Base-by-base conservation (phyloP, 2,888 invertebrate species). In the Keiferia lycopersicella region DNA sequence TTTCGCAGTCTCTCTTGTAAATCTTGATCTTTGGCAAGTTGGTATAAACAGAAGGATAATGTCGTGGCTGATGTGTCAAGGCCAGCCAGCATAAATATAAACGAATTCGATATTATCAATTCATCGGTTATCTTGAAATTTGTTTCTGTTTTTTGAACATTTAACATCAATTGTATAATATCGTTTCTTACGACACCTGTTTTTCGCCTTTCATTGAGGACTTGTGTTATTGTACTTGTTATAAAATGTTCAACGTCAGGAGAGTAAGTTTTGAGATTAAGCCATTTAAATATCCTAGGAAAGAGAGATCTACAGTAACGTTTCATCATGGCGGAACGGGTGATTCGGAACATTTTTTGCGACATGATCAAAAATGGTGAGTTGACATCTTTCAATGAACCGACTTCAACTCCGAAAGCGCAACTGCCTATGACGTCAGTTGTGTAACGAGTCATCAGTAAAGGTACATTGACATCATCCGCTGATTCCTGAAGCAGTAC, bases 11-110 rank as follows among this genome's bases (percentile, higher is more conserved):
- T 79, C 66, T 85, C 83, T 76, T 91, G 91, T 64, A 89, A 67
- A 38, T 87, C 84, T 65, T 76, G 75, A 67, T 87, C 80, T 77
- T 86, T 89, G 14, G 91, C 88, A 64, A 91, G 72, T 72, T 91
- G 83, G 65, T 88, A 91, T 67, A 91, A 81, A 79, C 87, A 87
- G 76, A 91, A 91, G 14, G 91, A 90, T 64, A 88, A 73, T 18
- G 90, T 89, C 51, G 88, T 89, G 26, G 91, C 80, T 12, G 91
- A 86, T 8, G 91, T 86, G 71, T 91, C 91, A 68, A 91, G 71
- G 1, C 91, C 91, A n/a, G 91, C 91, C 64, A 91, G 66, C 88
- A 91, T 88, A 70, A 91, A 91, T 83, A 91, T 91, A 73, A 91
- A 91, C 61, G 91, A 91, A 76, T 91, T 91, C 14, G 91, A 91